Evolutionary conservation across 1,140 invertebrate genomes (phyloP), one percentile per base, ranked within the genome.

Genomic region (Tetraneura akinire): DNA sequence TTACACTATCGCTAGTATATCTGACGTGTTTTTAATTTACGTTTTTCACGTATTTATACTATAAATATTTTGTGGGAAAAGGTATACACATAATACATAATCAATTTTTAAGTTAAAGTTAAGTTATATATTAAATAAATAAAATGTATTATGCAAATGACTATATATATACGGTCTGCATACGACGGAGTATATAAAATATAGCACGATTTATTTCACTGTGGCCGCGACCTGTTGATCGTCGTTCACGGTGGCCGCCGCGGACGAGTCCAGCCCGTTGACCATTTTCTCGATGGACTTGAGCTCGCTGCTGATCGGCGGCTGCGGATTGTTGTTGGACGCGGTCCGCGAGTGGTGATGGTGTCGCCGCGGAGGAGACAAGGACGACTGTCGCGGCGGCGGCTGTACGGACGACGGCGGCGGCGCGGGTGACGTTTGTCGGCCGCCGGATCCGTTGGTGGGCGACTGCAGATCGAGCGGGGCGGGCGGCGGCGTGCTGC

Each of bases 241-340:
- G 32, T 62, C 55, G 29, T 9, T 13, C 0, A 11, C 26, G 3
- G 45, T 23, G 1, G 93, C 92, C 64, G 26, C 92, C 91, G 45
- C 26, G 16, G 70, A 16, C 10, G 81, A 81, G 85, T 97, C 94
- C 37, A 97, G 87, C 1, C 95, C 95, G 86, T 97, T 97, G 81
- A 97, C 94, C 95, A 97, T 97, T 85, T 96, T 96, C 86, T 98
- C 95, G 86, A 98, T 98, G 86, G 92, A 96, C 86, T 96, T 96
- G 80, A 98, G 89, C 86, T 97, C 95, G 83, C 90, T 90, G 32
- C 82, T 82, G 21, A 81, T 73, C 8, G 83, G 55, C 51, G 45
- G 62, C 57, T 62, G 82, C 51, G 81, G n/a, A 80, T 37, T 81
- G 66, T 18, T 6, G 23, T 26, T 5, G 92, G 86, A 83, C 90